These are phyloP conservation scores for Leuctra nigra DNA, from an alignment of 2,888 invertebrate species.

Conservation along the genomic window DNA sequence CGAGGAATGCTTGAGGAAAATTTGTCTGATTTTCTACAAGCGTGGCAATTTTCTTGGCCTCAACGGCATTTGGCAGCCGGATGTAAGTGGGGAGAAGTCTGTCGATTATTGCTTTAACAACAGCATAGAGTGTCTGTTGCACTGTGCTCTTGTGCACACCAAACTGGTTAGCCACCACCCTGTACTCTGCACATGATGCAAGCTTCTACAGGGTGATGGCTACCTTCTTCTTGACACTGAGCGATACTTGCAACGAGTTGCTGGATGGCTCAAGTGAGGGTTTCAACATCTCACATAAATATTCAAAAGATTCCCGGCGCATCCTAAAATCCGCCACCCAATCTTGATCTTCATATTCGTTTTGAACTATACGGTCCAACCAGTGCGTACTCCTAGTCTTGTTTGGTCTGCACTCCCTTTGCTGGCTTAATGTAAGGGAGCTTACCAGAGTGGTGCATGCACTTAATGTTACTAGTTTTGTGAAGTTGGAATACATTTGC, in stretches of 20 bases:
- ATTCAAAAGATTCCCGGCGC: background rate
- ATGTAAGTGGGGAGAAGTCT: slow-evolving; percentile 30
- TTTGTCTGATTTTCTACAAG: background rate
- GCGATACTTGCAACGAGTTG: background rate
- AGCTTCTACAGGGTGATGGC: slow-evolving; percentile 17
- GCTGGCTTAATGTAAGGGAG: too few relatives aligned
- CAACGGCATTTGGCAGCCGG: slow-evolving; percentile 32
- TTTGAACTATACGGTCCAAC: background rate
- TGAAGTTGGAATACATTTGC: too few relatives aligned
- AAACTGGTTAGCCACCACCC: slow-evolving; percentile 18
- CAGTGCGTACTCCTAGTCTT: slow-evolving; percentile 22
- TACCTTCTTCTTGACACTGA: slow-evolving; percentile 12
- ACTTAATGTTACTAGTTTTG: too few relatives aligned
- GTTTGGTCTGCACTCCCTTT: too few relatives aligned
- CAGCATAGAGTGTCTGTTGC: slow-evolving; percentile 31
- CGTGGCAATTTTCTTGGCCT: slow-evolving; percentile 29
- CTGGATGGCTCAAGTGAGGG: background rate
- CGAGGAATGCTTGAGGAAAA: slow-evolving; percentile 34
- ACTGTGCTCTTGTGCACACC: slow-evolving; percentile 25
- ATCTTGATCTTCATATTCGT: background rate
- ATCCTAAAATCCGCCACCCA: slow-evolving; percentile 12
- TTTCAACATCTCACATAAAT: background rate
- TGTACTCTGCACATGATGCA: slow-evolving; percentile 13
- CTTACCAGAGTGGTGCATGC: too few relatives aligned
- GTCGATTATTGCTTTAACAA: slow-evolving; percentile 33